Evolutionary conservation across 2,113 vertebrate species (phyloP), one percentile per base, ranked within the genome.

Genomic region (Dendrocopos noguchii): DNA sequence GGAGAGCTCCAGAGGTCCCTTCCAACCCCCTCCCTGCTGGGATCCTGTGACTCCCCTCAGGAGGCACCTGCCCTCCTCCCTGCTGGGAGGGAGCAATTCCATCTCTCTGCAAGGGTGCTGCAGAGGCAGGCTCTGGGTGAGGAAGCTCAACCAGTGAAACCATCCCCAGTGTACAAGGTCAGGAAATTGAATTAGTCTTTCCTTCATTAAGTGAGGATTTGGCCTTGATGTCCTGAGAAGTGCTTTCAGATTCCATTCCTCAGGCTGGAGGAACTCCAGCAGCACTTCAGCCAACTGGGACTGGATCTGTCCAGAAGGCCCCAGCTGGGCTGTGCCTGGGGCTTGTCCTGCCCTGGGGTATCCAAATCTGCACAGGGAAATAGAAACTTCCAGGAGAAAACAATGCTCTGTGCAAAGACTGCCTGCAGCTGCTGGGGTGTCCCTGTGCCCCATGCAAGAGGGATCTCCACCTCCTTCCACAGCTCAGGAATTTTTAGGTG

Each of bases 61-160:
- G n/a, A 85, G 28, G 68, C 42, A 39, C 28, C 22, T 71, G 74
- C n/a, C 47, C 6, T 9, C 9, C 15, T 76, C 60, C 50, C 44
- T 5, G 50, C 39, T 24, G 34, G 24, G 6, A 10, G 15, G 33
- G 47, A 50, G 20, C 42, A 4, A 14, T 16, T 36, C 16, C 0
- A 0, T 1, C 7, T 2, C 3, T n/a, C 18, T 46, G 39, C 0
- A 0, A 12, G n/a, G 17, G 8, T 24, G 57, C 19, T 0, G 10
- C 60, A 70, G 60, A 18, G 81, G 55, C 55, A 60, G 72, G 80
- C 29, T 2, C 47, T 4, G 55, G 46, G 68, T 68, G 14, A 24
- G 4, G 53, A n/a, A 68, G 71, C 63, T 42, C 5, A 8, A 24
- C 7, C 63, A 33, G 29, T 10, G 59, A 76, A 72, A 42, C 36